Percentiles rank a stretch among this genome's conserved stretches.
Evolutionary conservation across 2,888 invertebrate genomes (phyloP).

Genomic region (Xylocampa areola): DNA sequence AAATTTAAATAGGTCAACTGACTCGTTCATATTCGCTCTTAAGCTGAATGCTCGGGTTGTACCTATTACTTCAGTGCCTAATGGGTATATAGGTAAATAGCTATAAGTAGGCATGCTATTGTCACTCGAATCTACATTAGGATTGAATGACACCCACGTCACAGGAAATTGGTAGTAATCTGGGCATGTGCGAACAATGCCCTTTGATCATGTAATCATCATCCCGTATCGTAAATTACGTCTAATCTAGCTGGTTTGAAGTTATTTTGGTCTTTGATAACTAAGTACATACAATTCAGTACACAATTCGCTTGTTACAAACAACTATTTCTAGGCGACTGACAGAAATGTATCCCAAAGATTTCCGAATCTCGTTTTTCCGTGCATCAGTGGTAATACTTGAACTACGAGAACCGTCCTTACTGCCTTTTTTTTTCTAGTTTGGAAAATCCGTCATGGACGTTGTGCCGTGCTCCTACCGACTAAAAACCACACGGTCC

Average conservation of each 20-base stretch:
- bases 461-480: too few relatives aligned
- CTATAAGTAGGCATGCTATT: too few relatives aligned
- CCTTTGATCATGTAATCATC: constrained; percentile 34
- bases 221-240: constrained; percentile 21
- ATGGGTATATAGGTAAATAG: too few relatives aligned
- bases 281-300: background rate
- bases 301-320: background rate
- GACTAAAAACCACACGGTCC: too few relatives aligned
- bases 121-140: too few relatives aligned
- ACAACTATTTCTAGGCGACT: background rate
- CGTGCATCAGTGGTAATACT: too few relatives aligned
- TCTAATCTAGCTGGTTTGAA: constrained; percentile 19
- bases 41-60: background rate
- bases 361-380: too few relatives aligned
- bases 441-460: too few relatives aligned
- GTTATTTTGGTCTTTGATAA: constrained; percentile 14
- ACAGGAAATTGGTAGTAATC: constrained; percentile 11
- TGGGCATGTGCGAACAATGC: constrained; percentile 27
- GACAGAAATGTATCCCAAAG: too few relatives aligned
- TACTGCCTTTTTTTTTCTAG: too few relatives aligned
- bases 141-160: constrained; percentile 23
- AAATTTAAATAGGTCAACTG: background rate
- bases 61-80: constrained; percentile 1
- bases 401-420: too few relatives aligned
- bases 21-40: background rate